Conservation (phyloP, 2,888 invertebrate genomes). For the Antitype chi region DNA sequence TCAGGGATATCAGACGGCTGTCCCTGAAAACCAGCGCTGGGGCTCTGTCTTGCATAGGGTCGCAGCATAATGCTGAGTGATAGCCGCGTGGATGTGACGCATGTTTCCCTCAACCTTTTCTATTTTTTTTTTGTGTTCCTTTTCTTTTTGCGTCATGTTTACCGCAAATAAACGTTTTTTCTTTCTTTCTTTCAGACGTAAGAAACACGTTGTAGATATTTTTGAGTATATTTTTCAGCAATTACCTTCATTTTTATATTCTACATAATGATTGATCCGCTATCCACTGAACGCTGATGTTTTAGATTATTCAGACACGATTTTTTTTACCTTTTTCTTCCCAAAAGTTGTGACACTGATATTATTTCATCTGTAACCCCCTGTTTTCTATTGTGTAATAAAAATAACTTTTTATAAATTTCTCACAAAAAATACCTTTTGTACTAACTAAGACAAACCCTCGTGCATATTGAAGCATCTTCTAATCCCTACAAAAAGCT, state of each 20-base stretch:
- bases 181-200: too few species aligned
- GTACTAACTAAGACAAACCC: not conserved
- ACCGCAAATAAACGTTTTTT: too few species aligned
- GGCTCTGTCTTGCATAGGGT: too few species aligned
- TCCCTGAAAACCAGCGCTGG: too few species aligned
- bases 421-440: not conserved
- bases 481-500: conserved; percentile 28
- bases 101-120: too few species aligned
- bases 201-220: too few species aligned
- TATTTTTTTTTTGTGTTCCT: too few species aligned
- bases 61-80: too few species aligned
- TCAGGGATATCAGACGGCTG: too few species aligned
- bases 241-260: not conserved
- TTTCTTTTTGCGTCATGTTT: too few species aligned
- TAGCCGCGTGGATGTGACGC: too few species aligned
- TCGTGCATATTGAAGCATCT: conserved; percentile 9
- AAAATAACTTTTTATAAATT: not conserved
- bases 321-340: not conserved
- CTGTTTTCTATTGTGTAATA: not conserved
- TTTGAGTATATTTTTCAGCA: not conserved
- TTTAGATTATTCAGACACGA: not conserved
- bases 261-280: not conserved
- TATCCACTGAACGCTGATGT: not conserved
- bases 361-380: not conserved
- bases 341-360: not conserved